These are phyloP conservation scores for Meloidogyne chitwoodi DNA, from an alignment of 1,140 invertebrate genomes.

Conservation along the genomic window DNA sequence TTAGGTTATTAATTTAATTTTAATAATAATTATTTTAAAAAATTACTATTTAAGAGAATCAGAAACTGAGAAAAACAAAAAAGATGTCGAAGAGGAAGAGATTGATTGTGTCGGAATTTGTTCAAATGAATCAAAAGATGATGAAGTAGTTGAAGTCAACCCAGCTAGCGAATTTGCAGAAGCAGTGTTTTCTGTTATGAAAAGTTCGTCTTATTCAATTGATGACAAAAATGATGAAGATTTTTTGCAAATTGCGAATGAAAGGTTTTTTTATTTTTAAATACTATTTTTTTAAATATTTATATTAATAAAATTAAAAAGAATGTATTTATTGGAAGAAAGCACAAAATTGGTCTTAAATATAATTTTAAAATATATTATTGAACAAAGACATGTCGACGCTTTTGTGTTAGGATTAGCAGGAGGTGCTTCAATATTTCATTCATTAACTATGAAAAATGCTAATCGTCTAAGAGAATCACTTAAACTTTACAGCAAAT, in stretches of 20 bases:
- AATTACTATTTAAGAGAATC: neutral
- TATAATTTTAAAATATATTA: conserved; percentile 24
- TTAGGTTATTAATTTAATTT: conserved; percentile 8
- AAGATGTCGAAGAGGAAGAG: neutral
- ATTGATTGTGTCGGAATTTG: conserved; percentile 9
- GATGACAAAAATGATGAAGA: conserved; percentile 10
- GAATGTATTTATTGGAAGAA: conserved; percentile 2
- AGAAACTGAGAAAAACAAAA: neutral
- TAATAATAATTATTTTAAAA: conserved; percentile 1
- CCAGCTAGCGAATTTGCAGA: conserved; percentile 23
- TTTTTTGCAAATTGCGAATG: neutral
- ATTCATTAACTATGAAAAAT: conserved; percentile 29
- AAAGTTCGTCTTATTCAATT: neutral
- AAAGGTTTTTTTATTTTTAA: neutral
- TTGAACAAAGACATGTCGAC: conserved; percentile 27
- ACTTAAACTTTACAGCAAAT: conserved; percentile 24
- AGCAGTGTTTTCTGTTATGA: neutral
- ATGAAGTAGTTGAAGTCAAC: conserved; percentile 23
- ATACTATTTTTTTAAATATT: no score
- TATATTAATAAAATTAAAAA: neutral
- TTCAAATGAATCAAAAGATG: conserved; percentile 7
- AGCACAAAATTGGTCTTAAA: conserved; percentile 5
- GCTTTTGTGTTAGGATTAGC: conserved; percentile 22
- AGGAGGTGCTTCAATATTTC: conserved; percentile 36
- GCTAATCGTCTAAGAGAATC: conserved; percentile 34